These are phyloP conservation scores for Thalassoma bifasciatum DNA, from an alignment of 2,113 vertebrate species.

Conservation along the genomic window DNA sequence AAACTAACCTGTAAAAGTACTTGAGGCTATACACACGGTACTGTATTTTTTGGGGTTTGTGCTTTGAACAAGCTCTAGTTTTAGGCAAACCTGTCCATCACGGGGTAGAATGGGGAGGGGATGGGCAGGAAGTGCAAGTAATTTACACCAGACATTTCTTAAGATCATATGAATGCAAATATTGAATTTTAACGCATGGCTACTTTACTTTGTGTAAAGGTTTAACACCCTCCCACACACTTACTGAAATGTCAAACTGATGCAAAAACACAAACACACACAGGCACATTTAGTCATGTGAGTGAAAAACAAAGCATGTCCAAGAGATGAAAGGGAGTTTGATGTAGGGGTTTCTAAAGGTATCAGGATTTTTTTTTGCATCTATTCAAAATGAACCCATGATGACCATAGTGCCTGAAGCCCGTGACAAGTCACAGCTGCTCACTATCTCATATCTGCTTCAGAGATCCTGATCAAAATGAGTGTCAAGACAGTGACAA, in stretches of 20 bases:
- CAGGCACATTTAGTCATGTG: slow-evolving; percentile 47
- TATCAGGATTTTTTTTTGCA: slow-evolving; percentile 62
- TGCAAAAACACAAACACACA: slow-evolving; percentile 18
- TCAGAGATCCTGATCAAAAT: slow-evolving; percentile 3
- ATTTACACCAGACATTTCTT: slow-evolving; percentile 12
- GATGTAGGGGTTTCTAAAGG: slow-evolving; percentile 49
- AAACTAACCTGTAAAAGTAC: background rate
- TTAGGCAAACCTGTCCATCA: background rate
- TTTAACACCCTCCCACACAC: slow-evolving; percentile 62
- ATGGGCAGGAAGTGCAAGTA: too few relatives aligned
- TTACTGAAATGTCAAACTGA: slow-evolving; percentile 52
- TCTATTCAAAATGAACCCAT: slow-evolving; percentile 49
- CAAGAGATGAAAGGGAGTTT: slow-evolving; percentile 50
- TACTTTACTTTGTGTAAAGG: slow-evolving; percentile 53
- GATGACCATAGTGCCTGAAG: slow-evolving; percentile 41
- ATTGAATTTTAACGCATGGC: slow-evolving; percentile 66
- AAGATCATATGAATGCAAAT: slow-evolving; percentile 68
- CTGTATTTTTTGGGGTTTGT: background rate
- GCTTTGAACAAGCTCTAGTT: background rate
- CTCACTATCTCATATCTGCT: slow-evolving; percentile 14
- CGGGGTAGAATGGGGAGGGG: background rate
- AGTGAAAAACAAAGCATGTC: slow-evolving; percentile 51
- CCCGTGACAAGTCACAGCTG: slow-evolving; percentile 46
- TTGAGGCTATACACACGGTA: background rate
- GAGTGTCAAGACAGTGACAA: background rate